Conservation (phyloP, 2,888 invertebrate species). For the Nyleta sp. region DNA sequence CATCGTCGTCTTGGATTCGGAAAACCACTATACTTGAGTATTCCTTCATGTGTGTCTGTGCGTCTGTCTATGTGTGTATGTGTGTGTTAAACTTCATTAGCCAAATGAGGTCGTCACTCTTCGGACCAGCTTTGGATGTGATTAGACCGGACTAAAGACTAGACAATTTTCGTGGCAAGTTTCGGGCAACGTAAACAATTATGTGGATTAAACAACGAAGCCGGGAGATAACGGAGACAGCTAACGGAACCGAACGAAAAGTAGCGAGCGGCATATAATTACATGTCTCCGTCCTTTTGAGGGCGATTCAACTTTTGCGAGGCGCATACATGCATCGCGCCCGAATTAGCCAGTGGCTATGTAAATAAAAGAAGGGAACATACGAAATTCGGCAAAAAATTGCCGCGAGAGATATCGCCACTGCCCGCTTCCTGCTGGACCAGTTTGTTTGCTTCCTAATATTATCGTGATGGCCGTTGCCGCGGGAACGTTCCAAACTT, state of each 20-base stretch:
- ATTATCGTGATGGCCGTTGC: conserved; percentile 62
- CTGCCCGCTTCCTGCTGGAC: conserved; percentile 50
- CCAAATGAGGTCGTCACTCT: conserved; percentile 76
- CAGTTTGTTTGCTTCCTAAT: conserved; percentile 65
- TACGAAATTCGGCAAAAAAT: conserved; percentile 55
- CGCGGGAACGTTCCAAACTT: conserved; percentile 20
- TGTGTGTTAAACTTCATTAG: conserved; percentile 78
- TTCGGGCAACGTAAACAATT: conserved; percentile 79
- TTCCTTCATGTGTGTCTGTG: no score
- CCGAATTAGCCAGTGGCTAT: conserved; percentile 40
- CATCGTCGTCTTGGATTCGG: conserved; percentile 7
- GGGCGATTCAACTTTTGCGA: conserved; percentile 15
- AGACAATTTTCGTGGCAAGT: conserved; percentile 67
- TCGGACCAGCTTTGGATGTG: conserved; percentile 73
- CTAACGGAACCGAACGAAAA: conserved; percentile 27
- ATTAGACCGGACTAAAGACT: conserved; percentile 68
- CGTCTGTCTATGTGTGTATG: no score
- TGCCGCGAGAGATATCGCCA: conserved; percentile 43
- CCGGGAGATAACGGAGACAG: conserved; percentile 39
- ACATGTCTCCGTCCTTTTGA: conserved; percentile 67
- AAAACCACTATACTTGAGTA: no score
- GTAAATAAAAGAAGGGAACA: conserved; percentile 68
- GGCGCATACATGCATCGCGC: conserved; percentile 38
- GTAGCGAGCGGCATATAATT: conserved; percentile 69
- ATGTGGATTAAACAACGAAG: conserved; percentile 72